A percentile compares a stretch with the other conserved stretches of the same genome.
Conservation (phyloP, 2,888 invertebrate genomes). For the Sphaeridia pumilis region DNA sequence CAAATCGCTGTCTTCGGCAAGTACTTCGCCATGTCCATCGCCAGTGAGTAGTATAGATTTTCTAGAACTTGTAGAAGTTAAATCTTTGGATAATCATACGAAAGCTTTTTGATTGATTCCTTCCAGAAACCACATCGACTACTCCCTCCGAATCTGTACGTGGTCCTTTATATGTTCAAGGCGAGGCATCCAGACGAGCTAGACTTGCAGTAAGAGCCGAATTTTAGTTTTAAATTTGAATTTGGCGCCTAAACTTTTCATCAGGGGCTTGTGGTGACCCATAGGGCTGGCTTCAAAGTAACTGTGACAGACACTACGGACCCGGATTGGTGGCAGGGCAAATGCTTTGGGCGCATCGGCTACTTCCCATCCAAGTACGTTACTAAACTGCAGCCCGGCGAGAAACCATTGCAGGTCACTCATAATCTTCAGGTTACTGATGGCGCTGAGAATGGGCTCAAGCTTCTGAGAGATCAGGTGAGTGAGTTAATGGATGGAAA, state of each 20-base stretch:
- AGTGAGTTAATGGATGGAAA: too few species aligned
- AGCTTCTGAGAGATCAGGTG: conserved; percentile 73
- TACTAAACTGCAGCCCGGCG: conserved; percentile 76
- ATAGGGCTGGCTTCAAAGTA: conserved; percentile 69
- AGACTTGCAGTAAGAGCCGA: conserved; percentile 62
- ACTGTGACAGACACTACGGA: conserved; percentile 89
- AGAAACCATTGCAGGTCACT: conserved; percentile 78
- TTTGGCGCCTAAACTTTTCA: not conserved
- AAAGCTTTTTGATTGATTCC: conserved; percentile 3
- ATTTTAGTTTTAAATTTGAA: too few species aligned
- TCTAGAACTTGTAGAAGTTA: not conserved
- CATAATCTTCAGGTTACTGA: conserved; percentile 77
- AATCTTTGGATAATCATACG: not conserved
- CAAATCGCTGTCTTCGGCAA: conserved; percentile 80
- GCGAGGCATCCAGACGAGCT: conserved; percentile 87
- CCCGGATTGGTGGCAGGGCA: conserved; percentile 96
- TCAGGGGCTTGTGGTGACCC: not conserved
- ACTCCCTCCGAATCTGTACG: conserved; percentile 81
- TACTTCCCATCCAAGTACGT: conserved; percentile 94
- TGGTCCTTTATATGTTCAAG: conserved; percentile 89
- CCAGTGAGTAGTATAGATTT: conserved; percentile 45
- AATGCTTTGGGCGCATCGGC: conserved; percentile 77
- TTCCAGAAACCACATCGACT: conserved; percentile 68
- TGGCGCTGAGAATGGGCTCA: conserved; percentile 61
- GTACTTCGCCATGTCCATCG: conserved; percentile 86